phyloP scores from a whole-genome alignment of 2,113 vertebrate genomes.

The Neolamprologus cancellatus region DNA sequence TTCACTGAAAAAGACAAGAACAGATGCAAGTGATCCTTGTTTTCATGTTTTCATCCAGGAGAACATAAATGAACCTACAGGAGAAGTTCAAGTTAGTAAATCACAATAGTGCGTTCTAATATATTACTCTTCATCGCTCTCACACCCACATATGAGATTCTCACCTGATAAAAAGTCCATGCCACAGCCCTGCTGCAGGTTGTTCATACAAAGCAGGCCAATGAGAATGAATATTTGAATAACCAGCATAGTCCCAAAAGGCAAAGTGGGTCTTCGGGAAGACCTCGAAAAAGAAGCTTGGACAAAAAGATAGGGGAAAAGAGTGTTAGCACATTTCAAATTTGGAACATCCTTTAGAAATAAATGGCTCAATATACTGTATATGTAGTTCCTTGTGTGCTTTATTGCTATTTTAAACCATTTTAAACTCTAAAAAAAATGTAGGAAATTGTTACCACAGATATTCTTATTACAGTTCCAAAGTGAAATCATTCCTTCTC shows the following conservation, averaged over 20 bases:
- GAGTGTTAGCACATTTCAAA: neutral
- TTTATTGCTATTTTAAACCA: neutral
- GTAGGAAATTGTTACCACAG: neutral
- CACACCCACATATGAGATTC: neutral
- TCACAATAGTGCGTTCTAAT: neutral
- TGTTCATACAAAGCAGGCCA: conserved; percentile 26
- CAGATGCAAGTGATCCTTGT: neutral
- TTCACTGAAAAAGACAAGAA: neutral
- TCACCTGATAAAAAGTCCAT: conserved; percentile 44
- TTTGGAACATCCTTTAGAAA: neutral
- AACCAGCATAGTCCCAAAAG: conserved; percentile 30
- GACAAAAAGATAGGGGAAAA: neutral
- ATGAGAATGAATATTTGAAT: conserved; percentile 17
- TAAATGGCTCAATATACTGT: neutral
- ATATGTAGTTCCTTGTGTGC: neutral
- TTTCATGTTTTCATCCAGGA: neutral
- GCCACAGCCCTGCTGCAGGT: conserved; percentile 1
- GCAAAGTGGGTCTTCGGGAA: neutral
- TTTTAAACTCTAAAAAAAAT: neutral
- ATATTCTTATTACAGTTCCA: neutral
- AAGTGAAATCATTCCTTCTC: neutral
- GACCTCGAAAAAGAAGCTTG: conserved; percentile 7
- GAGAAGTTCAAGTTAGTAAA: neutral
- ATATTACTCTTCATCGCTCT: neutral
- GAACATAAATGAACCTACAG: neutral